phyloP scores from a whole-genome alignment of 2,113 vertebrate species.

The Rhodinocichla rosea region DNA sequence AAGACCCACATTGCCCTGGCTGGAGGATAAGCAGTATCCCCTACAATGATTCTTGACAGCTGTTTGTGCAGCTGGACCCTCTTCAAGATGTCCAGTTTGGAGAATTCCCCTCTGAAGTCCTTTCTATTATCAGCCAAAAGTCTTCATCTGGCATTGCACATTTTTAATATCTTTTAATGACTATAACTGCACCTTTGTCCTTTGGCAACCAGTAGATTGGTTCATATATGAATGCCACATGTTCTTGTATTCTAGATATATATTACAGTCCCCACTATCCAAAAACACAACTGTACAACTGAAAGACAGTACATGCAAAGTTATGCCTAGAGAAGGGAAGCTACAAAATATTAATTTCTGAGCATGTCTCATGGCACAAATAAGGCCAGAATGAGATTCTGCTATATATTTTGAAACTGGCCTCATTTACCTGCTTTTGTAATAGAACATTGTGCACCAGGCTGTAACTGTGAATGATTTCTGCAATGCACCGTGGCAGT shows the following conservation, averaged over 20 bases:
- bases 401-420: conserved; percentile 23
- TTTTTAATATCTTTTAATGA: neutral
- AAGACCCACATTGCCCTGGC: neutral
- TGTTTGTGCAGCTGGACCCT: neutral
- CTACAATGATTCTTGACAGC: neutral
- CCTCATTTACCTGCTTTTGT: conserved; percentile 40
- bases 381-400: conserved; percentile 7
- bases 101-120: neutral
- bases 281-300: neutral
- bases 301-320: neutral
- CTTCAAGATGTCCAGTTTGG: neutral
- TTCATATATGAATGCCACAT: neutral
- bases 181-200: neutral
- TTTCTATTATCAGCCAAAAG: neutral
- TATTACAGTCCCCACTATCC: neutral
- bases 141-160: neutral
- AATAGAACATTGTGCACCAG: conserved; percentile 34
- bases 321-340: neutral
- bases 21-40: neutral
- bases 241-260: neutral
- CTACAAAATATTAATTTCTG: conserved; percentile 9
- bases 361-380: neutral
- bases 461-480: conserved; percentile 30
- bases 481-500: conserved; percentile 23
- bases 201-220: neutral